Evolutionary conservation across 2,797 vertebrate species (phyloP).

Genomic region (Rousettus madagascariensis): DNA sequence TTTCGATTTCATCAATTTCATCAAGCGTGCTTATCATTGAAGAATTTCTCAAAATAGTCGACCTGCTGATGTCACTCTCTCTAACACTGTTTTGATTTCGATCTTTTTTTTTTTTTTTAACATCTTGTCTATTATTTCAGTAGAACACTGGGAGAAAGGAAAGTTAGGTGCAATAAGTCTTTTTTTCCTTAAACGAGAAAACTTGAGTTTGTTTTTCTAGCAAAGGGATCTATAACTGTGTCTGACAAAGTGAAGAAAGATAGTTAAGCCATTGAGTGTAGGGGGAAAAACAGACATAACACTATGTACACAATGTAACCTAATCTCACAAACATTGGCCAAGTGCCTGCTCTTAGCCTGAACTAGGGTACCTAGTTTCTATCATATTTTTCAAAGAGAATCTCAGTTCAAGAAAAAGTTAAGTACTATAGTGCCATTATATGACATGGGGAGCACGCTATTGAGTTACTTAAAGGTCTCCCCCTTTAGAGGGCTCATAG

Average conservation of each 20-base stretch:
- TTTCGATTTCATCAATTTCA: not conserved
- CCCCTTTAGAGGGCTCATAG: not conserved
- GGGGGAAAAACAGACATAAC: not conserved
- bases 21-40: not conserved
- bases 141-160: not conserved
- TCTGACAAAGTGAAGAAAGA: not conserved
- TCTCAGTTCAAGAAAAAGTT: not conserved
- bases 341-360: not conserved
- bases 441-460: not conserved
- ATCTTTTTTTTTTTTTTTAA: not conserved
- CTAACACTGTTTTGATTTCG: not conserved
- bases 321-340: not conserved
- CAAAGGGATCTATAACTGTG: not conserved
- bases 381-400: not conserved
- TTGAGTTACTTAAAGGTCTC: not conserved
- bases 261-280: not conserved
- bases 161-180: not conserved
- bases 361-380: not conserved
- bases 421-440: not conserved
- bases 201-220: not conserved
- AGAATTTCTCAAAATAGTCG: not conserved
- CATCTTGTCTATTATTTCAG: not conserved
- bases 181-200: not conserved
- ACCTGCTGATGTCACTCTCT: not conserved
- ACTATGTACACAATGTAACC: not conserved